phyloP scores from a whole-genome alignment of 2,113 vertebrate species.

The Capreolus pygargus region DNA sequence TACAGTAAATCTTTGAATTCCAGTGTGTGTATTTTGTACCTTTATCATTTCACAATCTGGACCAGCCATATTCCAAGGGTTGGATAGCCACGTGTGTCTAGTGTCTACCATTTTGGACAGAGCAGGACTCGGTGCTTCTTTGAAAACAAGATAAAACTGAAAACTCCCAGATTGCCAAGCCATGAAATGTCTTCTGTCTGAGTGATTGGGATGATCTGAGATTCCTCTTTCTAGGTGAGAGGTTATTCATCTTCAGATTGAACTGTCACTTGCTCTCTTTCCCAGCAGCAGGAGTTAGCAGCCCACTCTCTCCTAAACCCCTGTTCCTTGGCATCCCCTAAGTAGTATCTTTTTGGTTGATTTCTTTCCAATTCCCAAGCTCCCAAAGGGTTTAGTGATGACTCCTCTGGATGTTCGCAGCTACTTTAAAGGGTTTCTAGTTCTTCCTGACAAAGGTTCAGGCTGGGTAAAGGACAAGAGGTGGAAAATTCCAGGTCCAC shows the following conservation, averaged over 20 bases:
- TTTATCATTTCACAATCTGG: background rate
- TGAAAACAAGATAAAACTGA: background rate
- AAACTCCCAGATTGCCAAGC: background rate
- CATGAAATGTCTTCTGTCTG: background rate
- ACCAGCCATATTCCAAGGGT: background rate
- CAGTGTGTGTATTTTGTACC: background rate
- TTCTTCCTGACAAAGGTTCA: background rate
- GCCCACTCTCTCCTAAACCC: background rate
- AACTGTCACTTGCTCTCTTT: background rate
- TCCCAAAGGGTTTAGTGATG: background rate
- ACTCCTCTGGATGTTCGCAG: background rate
- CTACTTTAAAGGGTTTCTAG: background rate
- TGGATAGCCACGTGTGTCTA: background rate
- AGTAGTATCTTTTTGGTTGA: background rate
- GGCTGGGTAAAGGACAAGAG: background rate
- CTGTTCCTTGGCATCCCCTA: background rate
- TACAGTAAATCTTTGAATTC: background rate
- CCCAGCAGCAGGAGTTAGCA: background rate
- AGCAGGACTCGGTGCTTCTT: background rate
- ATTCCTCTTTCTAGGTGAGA: background rate
- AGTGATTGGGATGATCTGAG: background rate
- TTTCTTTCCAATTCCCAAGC: background rate
- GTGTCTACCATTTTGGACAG: background rate
- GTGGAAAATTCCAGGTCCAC: background rate
- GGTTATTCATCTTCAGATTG: background rate